Percentiles rank a stretch among this genome's conserved stretches.
Evolutionary conservation across 2,888 invertebrate species (phyloP).

Genomic region (Cryptophagus acutangulus): DNA sequence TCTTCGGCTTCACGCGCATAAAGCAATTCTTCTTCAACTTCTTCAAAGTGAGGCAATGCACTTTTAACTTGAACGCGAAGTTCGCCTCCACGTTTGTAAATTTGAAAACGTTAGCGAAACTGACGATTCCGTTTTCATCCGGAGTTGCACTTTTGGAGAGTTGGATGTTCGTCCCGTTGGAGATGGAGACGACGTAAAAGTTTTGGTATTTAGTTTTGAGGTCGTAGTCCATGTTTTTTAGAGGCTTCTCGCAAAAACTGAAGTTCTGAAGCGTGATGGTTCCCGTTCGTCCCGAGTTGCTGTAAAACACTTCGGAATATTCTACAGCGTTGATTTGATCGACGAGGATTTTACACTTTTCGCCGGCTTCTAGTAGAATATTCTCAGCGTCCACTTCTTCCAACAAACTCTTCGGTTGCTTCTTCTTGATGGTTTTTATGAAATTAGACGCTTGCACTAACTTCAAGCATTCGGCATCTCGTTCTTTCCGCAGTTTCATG

Average conservation of each 20-base stretch:
- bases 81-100: conserved; percentile 42
- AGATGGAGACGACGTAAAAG: conserved; percentile 42
- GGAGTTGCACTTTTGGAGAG: conserved; percentile 34
- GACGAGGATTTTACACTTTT: conserved; percentile 21
- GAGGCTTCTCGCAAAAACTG: conserved; percentile 19
- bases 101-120: conserved; percentile 33
- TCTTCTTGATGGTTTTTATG: conserved; percentile 18
- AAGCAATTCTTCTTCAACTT: not conserved
- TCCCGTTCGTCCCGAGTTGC: conserved; percentile 17
- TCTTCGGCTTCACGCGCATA: not conserved
- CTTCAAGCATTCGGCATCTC: conserved; percentile 35
- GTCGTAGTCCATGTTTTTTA: conserved; percentile 19
- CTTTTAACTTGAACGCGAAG: conserved; percentile 48
- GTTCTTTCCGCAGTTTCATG: conserved; percentile 21
- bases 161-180: conserved; percentile 32
- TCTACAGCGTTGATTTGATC: conserved; percentile 24
- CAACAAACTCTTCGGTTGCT: conserved; percentile 27
- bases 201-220: too few relatives aligned
- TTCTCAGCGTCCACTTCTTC: conserved; percentile 36
- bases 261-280: conserved; percentile 28
- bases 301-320: conserved; percentile 11
- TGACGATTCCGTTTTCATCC: conserved; percentile 19
- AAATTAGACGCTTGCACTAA: conserved; percentile 38
- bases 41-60: not conserved
- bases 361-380: conserved; percentile 35